phyloP scores from a whole-genome alignment of 2,113 vertebrate genomes.

The Onychorhynchus coronatus region DNA sequence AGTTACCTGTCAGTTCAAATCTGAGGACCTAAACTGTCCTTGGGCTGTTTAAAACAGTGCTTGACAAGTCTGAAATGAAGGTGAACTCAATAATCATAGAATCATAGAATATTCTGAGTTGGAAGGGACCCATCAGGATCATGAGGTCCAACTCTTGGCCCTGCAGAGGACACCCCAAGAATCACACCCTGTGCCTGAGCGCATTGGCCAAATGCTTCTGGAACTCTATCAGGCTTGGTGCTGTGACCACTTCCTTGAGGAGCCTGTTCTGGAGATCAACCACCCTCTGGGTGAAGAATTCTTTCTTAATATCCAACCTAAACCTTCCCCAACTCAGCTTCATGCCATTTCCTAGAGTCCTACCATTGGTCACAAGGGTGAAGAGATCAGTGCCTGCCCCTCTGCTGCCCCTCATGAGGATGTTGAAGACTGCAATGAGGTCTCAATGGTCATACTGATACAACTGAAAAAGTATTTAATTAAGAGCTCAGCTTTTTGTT shows the following conservation, averaged over 20 bases:
- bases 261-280: not conserved
- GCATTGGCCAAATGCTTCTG: not conserved
- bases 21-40: not conserved
- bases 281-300: not conserved
- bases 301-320: not conserved
- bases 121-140: not conserved
- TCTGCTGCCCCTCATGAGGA: not conserved
- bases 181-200: not conserved
- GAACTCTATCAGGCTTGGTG: not conserved
- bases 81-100: not conserved
- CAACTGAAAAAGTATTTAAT: not conserved
- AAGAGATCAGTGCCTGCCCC: not conserved
- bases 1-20: not conserved
- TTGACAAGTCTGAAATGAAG: not conserved
- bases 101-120: not conserved
- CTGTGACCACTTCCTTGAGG: not conserved
- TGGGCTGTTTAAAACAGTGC: not conserved
- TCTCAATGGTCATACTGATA: not conserved
- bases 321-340: not conserved
- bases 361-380: not conserved
- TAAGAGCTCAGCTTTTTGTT: not conserved
- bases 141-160: not conserved
- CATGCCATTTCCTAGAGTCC: accelerated
- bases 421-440: not conserved
- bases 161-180: not conserved